Base-by-base conservation (phyloP, 92 coral and sea anemone species). In the Paramuricea clavata region DNA sequence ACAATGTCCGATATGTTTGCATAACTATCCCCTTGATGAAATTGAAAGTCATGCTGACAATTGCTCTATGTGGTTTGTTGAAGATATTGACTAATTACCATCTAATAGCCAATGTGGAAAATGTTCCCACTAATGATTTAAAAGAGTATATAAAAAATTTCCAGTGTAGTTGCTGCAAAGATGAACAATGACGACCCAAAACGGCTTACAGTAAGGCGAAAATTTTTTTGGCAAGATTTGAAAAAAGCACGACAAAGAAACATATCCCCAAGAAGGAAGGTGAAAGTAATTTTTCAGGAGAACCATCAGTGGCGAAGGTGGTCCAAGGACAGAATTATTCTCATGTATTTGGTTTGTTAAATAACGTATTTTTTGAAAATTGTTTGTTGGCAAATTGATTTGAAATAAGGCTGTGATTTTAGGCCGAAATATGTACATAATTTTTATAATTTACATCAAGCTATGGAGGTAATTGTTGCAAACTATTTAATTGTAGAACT, bases 401-500 rank as follows among this genome's bases (percentile, higher is more conserved):
- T 6, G 68, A 22, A 60, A 30, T 22, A 22, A 60, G 68, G 68
- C 68, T 60, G 68, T 22, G 31, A n/a, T 57, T 60, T 22, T 60
- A 60, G 22, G 22, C 21, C 12, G 68, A 60, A 22, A 22, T 7
- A 22, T 28, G 28, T 22, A 0, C 21, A 1, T 3, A 2, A 60
- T 60, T 26, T n/a, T 22, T 28, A 22, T 22, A 60, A 6, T 60
- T 3, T 52, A 52, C 10, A 60, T 60, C 32, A 60, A 57, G 9
- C 30, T 57, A 22, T 57, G 2, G 1, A 22, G 68, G 2, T 6
- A 26, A 60, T 21, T 60, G 30, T 64, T 47, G 1, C 80, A 77
- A 86, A 22, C 27, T 75, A 76, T 69, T 49, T 28, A 10, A 78
- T 62, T 57, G 60, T 85, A 89, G 92, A 89, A 81, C 71, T 89